Base-by-base conservation (phyloP, 2,888 invertebrate genomes). In the Clepsis dumicolana region DNA sequence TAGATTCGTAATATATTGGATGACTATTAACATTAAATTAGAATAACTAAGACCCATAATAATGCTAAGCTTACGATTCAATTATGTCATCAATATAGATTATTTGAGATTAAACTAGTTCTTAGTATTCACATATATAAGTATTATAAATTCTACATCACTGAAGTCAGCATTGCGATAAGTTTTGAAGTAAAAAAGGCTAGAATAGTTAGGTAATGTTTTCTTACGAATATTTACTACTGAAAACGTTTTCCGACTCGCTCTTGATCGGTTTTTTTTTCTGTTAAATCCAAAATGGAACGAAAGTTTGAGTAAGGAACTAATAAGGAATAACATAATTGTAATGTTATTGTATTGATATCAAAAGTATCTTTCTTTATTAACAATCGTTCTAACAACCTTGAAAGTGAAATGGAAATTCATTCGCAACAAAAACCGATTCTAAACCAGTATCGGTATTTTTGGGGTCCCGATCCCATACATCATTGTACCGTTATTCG, bases 401-500 rank as follows among this genome's bases (percentile, higher is more conserved):
- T 67, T 63, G 67, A 56, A 57, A 63, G 56, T 63, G 67, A 67
- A 67, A 66, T 62, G 61, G 54, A 62, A 66, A 67, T 67, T 67
- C 63, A 63, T 67, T 62, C 56, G 27, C 50, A 50, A 50, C 62
- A 67, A 67, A 60, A 67, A 57, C 50, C 48, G 56, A 44, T 67
- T 67, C 67, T 67, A 67, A 67, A 67, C 67, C 67, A 41, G 67
- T 67, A 67, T 67, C 53, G 35, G 54, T 54, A 63, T 68, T 63
- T 68, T 68, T 41, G 64, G 59, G 64, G 65, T 41, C 57, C 41
- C 53, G 65, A 16, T 64, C 77, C 78, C 79, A 87, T 88, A 87
- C 87, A 88, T 88, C 83, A 77, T 64, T 52, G 73, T 78, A 78
- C 88, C 87, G 88, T 86, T 88, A 88, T 68, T 73, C 70, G 80